phyloP scores from a whole-genome alignment of 1,140 invertebrate genomes.

The Drosophila teissieri region DNA sequence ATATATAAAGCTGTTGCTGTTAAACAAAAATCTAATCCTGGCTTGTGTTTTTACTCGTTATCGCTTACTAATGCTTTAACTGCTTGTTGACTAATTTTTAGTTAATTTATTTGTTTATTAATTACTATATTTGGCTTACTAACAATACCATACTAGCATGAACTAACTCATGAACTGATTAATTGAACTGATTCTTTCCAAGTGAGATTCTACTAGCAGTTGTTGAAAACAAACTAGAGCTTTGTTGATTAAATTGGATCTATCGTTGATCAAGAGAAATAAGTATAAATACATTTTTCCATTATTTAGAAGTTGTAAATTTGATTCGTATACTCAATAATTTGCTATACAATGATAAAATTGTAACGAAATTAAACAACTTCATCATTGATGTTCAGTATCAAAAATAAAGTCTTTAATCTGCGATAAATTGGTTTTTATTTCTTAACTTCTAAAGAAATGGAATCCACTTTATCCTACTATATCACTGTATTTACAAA shows the following conservation, averaged over 20 bases:
- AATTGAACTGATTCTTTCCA: background rate
- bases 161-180: background rate
- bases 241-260: background rate
- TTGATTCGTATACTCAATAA: too few species aligned
- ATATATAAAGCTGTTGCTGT: slow-evolving; percentile 75
- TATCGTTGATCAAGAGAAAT: slow-evolving; percentile 3
- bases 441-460: slow-evolving; percentile 3
- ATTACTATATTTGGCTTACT: background rate
- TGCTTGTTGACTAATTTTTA: slow-evolving; percentile 66
- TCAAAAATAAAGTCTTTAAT: background rate
- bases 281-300: background rate
- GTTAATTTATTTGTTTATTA: slow-evolving; percentile 10
- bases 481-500: background rate
- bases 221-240: slow-evolving; percentile 1
- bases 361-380: background rate
- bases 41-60: slow-evolving; percentile 70
- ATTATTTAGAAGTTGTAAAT: too few species aligned
- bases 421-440: slow-evolving; percentile 19
- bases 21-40: slow-evolving; percentile 74
- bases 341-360: background rate
- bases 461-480: slow-evolving; percentile 18
- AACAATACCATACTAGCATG: slow-evolving; percentile 9
- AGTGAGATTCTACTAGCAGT: slow-evolving; percentile 24
- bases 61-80: slow-evolving; percentile 67
- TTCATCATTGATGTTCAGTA: background rate